Evolutionary conservation across 2,113 vertebrate species (phyloP), one percentile per base, ranked within the genome.

Genomic region (Pachypanchax playfairii): DNA sequence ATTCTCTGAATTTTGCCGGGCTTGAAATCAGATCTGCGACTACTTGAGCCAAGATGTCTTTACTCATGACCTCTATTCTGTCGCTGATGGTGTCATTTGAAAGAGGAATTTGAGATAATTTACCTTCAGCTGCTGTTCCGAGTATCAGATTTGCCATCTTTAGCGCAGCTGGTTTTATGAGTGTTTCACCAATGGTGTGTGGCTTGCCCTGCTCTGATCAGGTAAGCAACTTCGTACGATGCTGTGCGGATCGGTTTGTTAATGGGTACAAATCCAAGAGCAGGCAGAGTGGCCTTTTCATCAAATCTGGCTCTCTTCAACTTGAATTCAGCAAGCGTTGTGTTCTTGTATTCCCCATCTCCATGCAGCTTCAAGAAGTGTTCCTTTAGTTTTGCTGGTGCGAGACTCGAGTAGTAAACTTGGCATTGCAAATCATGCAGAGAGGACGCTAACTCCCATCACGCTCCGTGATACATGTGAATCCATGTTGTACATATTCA

Each of bases 21-120:
- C 39, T 42, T 42, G 39, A 42, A 42, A 42, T 42, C 9, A 42
- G 39, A 42, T 42, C 39, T 42, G 39, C 39, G 18, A 42, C 39
- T 42, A 42, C 9, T 42, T 42, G 39, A 18, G 39, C 39, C 39
- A 42, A 42, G 39, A 42, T 42, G 39, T 42, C 39, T 42, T 42
- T 42, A 18, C 39, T n/a, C 39, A 42, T 42, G 39, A n/a, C 9
- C 39, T 42, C 39, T 42, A 42, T 42, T 42, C 39, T 42, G 39
- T 42, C 39, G 39, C 39, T 42, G 39, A 42, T 42, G 39, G 39
- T 42, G 35, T 36, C 35, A 36, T 36, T 36, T 36, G 35, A 36
- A 6, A 36, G 35, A 36, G 35, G 35, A 36, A 36, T 36, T 36
- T 36, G 35, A 11, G 39, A 42, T 42, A 42, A 42, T 18, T 42